A percentile compares a stretch with the other conserved stretches of the same genome.
phyloP scores from a whole-genome alignment of 2,888 invertebrate species.

The Lasioglossum lativentre region DNA sequence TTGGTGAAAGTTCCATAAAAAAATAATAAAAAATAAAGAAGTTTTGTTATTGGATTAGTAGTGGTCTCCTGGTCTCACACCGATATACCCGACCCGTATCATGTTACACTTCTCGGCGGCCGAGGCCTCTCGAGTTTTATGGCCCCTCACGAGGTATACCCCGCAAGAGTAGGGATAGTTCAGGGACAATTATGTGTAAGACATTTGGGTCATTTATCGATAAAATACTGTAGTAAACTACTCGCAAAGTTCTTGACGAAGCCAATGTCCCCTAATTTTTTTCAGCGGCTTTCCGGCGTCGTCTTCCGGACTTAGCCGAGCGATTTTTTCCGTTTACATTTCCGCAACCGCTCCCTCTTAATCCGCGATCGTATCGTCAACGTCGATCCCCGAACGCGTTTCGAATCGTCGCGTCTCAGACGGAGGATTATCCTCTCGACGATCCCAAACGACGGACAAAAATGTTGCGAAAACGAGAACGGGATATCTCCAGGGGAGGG shows the following conservation, averaged over 20 bases:
- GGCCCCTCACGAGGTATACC: no score
- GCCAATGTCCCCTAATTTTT: not conserved
- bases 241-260: not conserved
- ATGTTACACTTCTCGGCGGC: no score
- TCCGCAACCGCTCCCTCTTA: not conserved
- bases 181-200: no score
- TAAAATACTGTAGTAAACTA: no score
- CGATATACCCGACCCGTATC: no score
- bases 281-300: not conserved
- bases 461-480: constrained; percentile 18
- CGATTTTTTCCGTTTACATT: constrained; percentile 7
- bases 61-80: no score
- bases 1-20: no score
- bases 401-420: constrained; percentile 62
- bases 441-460: constrained; percentile 48
- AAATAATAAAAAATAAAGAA: no score
- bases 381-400: constrained; percentile 63
- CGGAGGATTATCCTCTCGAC: constrained; percentile 62
- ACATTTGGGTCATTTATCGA: no score
- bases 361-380: constrained; percentile 62
- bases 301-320: not conserved
- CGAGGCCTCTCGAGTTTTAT: no score
- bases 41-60: no score
- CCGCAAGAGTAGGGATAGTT: no score
- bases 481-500: not conserved